Conservation (phyloP, 2,888 invertebrate species). For the Furcula furcula region DNA sequence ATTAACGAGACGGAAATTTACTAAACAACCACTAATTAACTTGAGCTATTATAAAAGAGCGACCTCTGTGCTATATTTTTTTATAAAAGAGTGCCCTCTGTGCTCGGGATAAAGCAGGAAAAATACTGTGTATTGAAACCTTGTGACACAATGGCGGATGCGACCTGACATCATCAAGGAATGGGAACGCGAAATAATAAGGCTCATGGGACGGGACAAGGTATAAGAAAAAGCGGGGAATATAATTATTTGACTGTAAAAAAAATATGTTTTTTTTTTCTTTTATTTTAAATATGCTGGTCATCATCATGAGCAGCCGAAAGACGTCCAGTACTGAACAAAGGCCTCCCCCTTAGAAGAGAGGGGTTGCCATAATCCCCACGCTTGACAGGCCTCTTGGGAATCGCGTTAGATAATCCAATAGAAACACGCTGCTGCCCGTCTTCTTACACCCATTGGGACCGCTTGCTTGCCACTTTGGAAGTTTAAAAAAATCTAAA, state of each 20-base stretch:
- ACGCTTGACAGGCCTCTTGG: no score
- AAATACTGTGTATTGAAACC: slow-evolving; percentile 73
- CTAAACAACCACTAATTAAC: background rate
- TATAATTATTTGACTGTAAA: no score
- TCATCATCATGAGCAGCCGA: no score
- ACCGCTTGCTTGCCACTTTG: background rate
- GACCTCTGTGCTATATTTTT: background rate
- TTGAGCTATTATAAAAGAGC: background rate
- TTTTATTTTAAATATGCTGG: no score
- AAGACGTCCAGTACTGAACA: no score
- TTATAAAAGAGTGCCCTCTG: background rate
- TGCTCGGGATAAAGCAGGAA: slow-evolving; percentile 22
- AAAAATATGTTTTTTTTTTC: no score
- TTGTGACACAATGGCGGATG: slow-evolving; percentile 75
- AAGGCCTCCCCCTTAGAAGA: no score
- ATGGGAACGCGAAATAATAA: slow-evolving; percentile 80
- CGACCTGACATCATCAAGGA: slow-evolving; percentile 79
- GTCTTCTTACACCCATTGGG: no score
- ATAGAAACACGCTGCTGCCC: no score
- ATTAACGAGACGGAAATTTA: background rate
- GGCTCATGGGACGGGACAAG: slow-evolving; percentile 46
- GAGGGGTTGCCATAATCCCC: no score
- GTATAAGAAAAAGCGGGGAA: slow-evolving; percentile 18
- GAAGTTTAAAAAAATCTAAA: no score
- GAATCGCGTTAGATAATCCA: no score